Base-by-base conservation (phyloP, 2,888 invertebrate species). In the Malachius bipustulatus region DNA sequence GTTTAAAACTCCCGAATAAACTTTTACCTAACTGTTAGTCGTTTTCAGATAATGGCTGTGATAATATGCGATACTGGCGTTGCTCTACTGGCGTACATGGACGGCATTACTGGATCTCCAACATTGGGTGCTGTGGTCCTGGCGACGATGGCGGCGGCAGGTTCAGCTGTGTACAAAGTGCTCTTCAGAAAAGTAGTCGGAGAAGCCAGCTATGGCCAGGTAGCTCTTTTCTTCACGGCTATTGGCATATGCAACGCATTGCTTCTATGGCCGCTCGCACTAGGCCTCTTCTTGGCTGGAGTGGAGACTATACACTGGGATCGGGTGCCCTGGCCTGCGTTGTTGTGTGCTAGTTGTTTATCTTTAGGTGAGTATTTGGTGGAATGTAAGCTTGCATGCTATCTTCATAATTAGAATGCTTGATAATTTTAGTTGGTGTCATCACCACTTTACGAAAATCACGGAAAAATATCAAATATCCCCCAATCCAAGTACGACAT, bases 11-110 rank as follows among this genome's bases (percentile, higher is more conserved):
- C n/a, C n/a, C n/a, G n/a, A n/a, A n/a, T n/a, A n/a, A 28, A 11
- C 27, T 19, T 11, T 16, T 14, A 9, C n/a, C 26, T n/a, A 32
- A 15, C 4, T 19, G 31, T 13, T 34, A 32, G 33, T 38, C 24
- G 14, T 40, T 48, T 56, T 13, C 60, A 93, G 93, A 93, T 93
- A 57, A 87, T 93, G 54, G 91, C 91, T 49, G 87, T 91, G 52
- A 91, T 93, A 54, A 67, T 93, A 44, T 89, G 90, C 63, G 90
- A 91, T 61, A 91, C 90, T 14, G 93, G 93, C 24, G 88, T 91
- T 45, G 91, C 93, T 2, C 68, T 93, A 36, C 68, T 93, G 45
- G 91, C 91, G 14, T 93, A 94, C 56, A 91, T 93, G 88, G 91
- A 93, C 56, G 91, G 91, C 32, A 89, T 90, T 49, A 88, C 85